Evolutionary conservation across 1,140 invertebrate species (phyloP).

Genomic region (Hylyphantes graminicola): DNA sequence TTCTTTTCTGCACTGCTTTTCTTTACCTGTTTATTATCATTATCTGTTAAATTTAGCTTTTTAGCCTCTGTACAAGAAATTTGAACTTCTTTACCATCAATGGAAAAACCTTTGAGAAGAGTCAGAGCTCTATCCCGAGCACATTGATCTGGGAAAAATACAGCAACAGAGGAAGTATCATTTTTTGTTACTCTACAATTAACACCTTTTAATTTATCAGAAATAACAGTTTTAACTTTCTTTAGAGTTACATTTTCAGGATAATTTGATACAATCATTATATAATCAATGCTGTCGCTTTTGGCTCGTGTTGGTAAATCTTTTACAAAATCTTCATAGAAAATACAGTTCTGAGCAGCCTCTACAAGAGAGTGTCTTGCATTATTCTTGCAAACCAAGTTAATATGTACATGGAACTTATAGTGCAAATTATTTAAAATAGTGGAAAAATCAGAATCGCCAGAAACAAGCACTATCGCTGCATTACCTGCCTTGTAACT

Average conservation of each 20-base stretch:
- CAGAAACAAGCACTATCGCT: constrained; percentile 60
- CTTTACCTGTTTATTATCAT: neutral
- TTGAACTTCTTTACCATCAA: neutral
- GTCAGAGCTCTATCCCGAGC: constrained; percentile 12
- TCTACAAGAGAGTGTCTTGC: constrained; percentile 30
- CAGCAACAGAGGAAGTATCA: neutral
- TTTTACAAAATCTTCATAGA: constrained; percentile 55
- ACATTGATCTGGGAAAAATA: constrained; percentile 13
- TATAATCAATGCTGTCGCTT: neutral
- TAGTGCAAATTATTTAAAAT: constrained; percentile 57
- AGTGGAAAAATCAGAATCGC: constrained; percentile 61
- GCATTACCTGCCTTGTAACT: neutral
- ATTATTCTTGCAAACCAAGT: constrained; percentile 53
- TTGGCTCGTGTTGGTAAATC: constrained; percentile 2
- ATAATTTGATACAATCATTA: constrained; percentile 45
- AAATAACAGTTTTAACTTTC: constrained; percentile 21
- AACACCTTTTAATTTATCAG: neutral
- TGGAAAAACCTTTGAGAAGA: constrained; percentile 10
- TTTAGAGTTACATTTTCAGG: constrained; percentile 8
- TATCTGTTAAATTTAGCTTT: neutral
- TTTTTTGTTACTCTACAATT: constrained; percentile 29
- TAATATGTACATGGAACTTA: constrained; percentile 39
- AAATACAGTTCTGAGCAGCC: constrained; percentile 23
- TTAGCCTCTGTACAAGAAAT: neutral
- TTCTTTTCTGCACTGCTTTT: neutral